phyloP scores from a whole-genome alignment of 2,797 vertebrate species.

The Alfaro cultratus region DNA sequence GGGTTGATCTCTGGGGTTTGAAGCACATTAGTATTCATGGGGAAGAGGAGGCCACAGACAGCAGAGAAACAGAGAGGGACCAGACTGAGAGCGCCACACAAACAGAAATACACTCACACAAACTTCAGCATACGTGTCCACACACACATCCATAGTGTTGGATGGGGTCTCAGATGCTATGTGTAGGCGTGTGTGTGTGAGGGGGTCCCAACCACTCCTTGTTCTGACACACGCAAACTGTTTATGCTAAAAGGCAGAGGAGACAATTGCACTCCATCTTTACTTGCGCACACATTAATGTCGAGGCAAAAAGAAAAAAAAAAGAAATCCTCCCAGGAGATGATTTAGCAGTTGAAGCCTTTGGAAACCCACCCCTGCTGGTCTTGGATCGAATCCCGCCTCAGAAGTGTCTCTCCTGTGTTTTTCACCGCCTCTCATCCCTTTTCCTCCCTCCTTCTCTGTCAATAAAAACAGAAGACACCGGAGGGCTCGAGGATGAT shows the following conservation, averaged over 20 bases:
- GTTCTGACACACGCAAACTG: constrained; percentile 24
- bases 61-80: constrained; percentile 79
- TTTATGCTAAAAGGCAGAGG: constrained; percentile 15
- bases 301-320: constrained; percentile 30
- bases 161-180: constrained; percentile 32
- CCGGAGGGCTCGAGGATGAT: constrained; percentile 37
- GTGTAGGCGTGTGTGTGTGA: background rate
- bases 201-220: constrained; percentile 33
- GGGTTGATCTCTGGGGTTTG: constrained; percentile 84
- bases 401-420: constrained; percentile 57
- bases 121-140: constrained; percentile 28
- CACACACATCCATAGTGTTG: constrained; percentile 26
- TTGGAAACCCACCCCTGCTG: constrained; percentile 51
- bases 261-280: constrained; percentile 35
- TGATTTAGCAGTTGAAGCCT: constrained; percentile 57
- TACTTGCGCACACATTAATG: constrained; percentile 34
- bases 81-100: constrained; percentile 72
- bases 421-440: constrained; percentile 37
- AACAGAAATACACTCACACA: constrained; percentile 55
- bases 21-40: constrained; percentile 83
- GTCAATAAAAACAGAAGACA: constrained; percentile 56
- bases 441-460: constrained; percentile 27
- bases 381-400: constrained; percentile 61
- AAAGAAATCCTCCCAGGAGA: constrained; percentile 53
- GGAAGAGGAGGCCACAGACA: constrained; percentile 83